Percentiles rank a stretch among this genome's conserved stretches.
phyloP scores from a whole-genome alignment of 30 jellyfish, hydroid and myxozoan genomes.

The Turritopsis dohrnii region DNA sequence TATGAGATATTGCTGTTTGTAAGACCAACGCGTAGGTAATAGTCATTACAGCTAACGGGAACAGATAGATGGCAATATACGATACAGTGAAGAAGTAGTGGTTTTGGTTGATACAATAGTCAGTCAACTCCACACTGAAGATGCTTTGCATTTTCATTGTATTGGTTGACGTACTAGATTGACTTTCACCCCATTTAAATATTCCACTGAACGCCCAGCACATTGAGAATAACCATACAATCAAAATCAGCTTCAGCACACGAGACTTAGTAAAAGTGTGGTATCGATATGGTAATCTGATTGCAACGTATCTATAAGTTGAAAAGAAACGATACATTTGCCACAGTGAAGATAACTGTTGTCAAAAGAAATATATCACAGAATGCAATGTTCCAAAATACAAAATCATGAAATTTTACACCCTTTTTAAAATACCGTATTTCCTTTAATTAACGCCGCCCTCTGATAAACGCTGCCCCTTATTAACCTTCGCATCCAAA shows the following conservation, averaged over 20 bases:
- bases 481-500: no score
- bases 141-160: not conserved
- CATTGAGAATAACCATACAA: conserved; percentile 58
- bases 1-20: conserved; percentile 64
- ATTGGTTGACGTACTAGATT: not conserved
- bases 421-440: no score
- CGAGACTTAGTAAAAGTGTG: conserved; percentile 37
- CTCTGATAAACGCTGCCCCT: no score
- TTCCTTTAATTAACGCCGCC: no score
- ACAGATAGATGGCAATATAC: conserved; percentile 47
- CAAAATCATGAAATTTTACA: no score
- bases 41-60: conserved; percentile 69
- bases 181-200: conserved; percentile 53
- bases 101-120: conserved; percentile 51
- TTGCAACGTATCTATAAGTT: conserved; percentile 77
- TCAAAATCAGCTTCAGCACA: conserved; percentile 33
- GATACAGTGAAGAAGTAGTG: conserved; percentile 54
- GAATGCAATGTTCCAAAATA: no score
- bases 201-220: conserved; percentile 57
- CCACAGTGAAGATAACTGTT: no score
- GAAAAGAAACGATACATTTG: no score
- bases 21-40: conserved; percentile 49
- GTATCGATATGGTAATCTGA: conserved; percentile 54
- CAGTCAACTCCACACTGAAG: not conserved
- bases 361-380: no score